These are phyloP conservation scores for Ptychochromis oligacanthus DNA, from an alignment of 2,113 vertebrate genomes.

Conservation along the genomic window DNA sequence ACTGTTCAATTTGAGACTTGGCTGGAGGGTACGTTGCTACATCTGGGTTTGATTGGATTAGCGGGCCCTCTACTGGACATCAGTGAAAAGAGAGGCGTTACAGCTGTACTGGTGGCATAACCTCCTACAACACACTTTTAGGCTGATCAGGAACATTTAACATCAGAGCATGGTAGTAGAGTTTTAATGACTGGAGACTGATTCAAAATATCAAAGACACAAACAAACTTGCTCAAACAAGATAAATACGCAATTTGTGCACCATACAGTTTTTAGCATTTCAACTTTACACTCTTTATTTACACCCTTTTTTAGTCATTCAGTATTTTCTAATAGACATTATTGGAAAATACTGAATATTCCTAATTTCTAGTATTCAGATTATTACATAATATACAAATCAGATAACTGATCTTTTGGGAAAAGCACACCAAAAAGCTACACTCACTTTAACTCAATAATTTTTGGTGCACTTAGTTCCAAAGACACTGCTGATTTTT, in stretches of 20 bases:
- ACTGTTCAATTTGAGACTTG: slow-evolving; percentile 58
- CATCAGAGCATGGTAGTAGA: slow-evolving; percentile 17
- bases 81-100: slow-evolving; percentile 21
- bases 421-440: neutral
- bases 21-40: slow-evolving; percentile 57
- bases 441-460: neutral
- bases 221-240: neutral
- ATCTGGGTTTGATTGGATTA: slow-evolving; percentile 60
- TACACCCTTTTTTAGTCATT: neutral
- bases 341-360: neutral
- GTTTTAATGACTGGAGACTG: slow-evolving; percentile 11
- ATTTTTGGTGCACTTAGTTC: slow-evolving; percentile 10
- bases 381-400: neutral
- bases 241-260: slow-evolving; percentile 10
- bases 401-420: neutral
- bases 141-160: slow-evolving; percentile 37
- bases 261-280: neutral
- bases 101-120: slow-evolving; percentile 23
- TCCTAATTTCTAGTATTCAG: neutral
- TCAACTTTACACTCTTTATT: slow-evolving; percentile 13
- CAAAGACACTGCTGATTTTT: slow-evolving; percentile 32
- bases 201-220: neutral
- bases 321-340: rapidly evolving
- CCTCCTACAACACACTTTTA: slow-evolving; percentile 37
- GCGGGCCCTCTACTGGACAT: slow-evolving; percentile 59